A percentile compares a stretch with the other conserved stretches of the same genome.
These are phyloP conservation scores for Caenorhabditis imperialis DNA, from an alignment of 2,888 invertebrate species.

Conservation along the genomic window DNA sequence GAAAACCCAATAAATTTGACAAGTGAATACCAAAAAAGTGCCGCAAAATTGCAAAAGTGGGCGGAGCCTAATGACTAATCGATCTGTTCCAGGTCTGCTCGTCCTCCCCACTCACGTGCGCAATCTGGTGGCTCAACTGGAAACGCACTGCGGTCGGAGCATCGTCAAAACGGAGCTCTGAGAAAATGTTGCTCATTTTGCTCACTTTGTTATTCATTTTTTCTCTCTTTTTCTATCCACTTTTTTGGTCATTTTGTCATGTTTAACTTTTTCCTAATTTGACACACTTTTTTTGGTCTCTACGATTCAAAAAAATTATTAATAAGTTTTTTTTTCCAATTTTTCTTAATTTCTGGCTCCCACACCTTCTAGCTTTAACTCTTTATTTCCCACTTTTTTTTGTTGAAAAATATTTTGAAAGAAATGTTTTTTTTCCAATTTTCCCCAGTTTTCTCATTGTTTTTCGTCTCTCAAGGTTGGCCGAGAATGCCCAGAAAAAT, in stretches of 20 bases:
- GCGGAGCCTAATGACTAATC: not conserved
- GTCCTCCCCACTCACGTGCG: constrained; percentile 68
- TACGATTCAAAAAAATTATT: no score
- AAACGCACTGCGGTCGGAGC: constrained; percentile 67
- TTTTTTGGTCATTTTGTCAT: constrained; percentile 33
- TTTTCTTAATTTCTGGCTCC: not conserved
- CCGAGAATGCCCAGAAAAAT: no score
- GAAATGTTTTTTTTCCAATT: not conserved
- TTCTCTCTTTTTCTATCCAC: constrained; percentile 2
- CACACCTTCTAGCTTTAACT: constrained; percentile 23
- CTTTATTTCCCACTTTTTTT: not conserved
- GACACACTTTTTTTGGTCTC: no score
- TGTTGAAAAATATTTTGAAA: not conserved
- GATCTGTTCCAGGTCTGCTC: constrained; percentile 62
- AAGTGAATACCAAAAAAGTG: not conserved
- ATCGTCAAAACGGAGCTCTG: constrained; percentile 58
- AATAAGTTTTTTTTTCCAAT: constrained; percentile 1
- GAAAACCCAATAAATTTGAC: no score
- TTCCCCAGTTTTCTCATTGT: not conserved
- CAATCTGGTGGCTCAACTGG: constrained; percentile 60
- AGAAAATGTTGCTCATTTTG: not conserved
- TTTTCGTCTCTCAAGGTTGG: no score
- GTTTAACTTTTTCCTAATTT: constrained; percentile 24
- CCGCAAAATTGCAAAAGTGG: not conserved
- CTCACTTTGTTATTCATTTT: constrained; percentile 9